These are phyloP conservation scores for Euplexia lucipara DNA, from an alignment of 2,888 invertebrate species.

Conservation along the genomic window DNA sequence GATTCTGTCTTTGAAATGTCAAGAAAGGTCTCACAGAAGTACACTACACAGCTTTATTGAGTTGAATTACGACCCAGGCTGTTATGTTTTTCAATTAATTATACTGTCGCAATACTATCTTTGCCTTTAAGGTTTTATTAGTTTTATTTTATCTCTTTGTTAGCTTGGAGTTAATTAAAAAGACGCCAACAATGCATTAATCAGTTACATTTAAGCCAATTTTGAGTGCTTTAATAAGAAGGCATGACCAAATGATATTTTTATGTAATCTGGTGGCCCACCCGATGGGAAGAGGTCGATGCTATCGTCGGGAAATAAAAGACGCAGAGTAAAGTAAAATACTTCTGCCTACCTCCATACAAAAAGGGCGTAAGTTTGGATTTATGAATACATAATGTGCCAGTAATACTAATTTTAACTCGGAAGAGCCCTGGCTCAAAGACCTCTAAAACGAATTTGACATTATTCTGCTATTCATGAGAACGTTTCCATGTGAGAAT, in stretches of 20 bases:
- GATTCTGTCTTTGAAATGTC: neutral
- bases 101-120: constrained; percentile 15
- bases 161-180: constrained; percentile 22
- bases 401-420: no score
- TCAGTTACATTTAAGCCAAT: neutral
- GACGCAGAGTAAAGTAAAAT: no score
- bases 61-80: neutral
- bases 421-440: no score
- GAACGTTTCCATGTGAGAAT: constrained; percentile 1
- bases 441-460: no score
- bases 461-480: no score
- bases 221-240: neutral
- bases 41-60: constrained; percentile 1
- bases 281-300: no score
- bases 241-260: neutral
- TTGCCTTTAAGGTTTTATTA: constrained; percentile 14
- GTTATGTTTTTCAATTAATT: constrained; percentile 30
- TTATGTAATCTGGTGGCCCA: neutral
- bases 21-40: neutral
- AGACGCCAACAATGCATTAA: constrained; percentile 5
- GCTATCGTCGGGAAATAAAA: no score
- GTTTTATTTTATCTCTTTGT: constrained; percentile 13
- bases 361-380: no score
- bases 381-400: no score
- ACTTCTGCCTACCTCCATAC: no score